phyloP scores from a whole-genome alignment of 2,113 vertebrate species.

The Coryphaenoides rupestris region DNA sequence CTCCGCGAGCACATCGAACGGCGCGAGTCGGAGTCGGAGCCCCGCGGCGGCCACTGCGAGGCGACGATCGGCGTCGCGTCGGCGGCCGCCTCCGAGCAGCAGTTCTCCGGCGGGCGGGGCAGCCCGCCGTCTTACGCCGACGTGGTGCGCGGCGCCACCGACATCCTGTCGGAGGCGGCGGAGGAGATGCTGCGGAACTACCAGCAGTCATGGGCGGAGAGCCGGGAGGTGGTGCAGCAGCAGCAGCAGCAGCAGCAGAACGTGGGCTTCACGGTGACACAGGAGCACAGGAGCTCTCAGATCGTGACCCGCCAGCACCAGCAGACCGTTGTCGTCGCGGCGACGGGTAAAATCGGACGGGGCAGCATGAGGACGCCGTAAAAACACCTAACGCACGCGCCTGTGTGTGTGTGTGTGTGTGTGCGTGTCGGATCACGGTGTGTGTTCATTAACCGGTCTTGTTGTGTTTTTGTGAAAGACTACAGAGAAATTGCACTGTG shows the following conservation, averaged over 20 bases:
- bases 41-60: conserved; percentile 51
- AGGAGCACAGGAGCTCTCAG: conserved; percentile 73
- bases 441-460: background rate
- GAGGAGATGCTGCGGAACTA: conserved; percentile 79
- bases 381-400: conserved; percentile 36
- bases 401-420: conserved; percentile 53
- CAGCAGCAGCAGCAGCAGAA: too few species aligned
- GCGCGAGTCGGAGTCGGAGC: conserved; percentile 53
- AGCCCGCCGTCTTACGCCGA: conserved; percentile 89
- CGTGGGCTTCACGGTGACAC: conserved; percentile 76
- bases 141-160: conserved; percentile 76
- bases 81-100: conserved; percentile 64
- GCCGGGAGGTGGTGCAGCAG: conserved; percentile 77
- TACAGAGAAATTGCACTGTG: conserved; percentile 20
- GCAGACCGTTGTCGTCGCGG: conserved; percentile 75
- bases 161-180: conserved; percentile 68
- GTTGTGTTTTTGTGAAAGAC: conserved; percentile 18
- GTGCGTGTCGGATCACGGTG: background rate
- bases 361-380: conserved; percentile 63
- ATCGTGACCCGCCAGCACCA: conserved; percentile 60
- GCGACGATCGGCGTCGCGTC: conserved; percentile 52
- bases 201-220: conserved; percentile 85
- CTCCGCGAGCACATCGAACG: conserved; percentile 68
- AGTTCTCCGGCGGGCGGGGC: conserved; percentile 66
- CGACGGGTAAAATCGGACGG: conserved; percentile 81